Evolutionary conservation across 2,797 vertebrate species (phyloP).

Genomic region (Perodicticus potto): DNA sequence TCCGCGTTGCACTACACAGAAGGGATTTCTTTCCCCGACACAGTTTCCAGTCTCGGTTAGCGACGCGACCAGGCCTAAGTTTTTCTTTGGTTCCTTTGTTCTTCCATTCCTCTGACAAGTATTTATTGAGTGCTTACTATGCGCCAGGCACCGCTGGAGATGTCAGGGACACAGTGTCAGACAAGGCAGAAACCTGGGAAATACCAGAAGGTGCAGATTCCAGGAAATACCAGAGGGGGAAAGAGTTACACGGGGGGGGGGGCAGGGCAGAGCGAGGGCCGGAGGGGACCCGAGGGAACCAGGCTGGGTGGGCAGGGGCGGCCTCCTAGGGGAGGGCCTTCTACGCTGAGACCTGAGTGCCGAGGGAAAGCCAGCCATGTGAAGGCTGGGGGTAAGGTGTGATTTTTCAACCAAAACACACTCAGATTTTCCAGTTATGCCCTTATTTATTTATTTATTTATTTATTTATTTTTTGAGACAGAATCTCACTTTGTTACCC

Average conservation of each 20-base stretch:
- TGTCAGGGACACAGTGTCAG: background rate
- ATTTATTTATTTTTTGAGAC: too few species aligned
- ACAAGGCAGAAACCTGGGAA: slow-evolving; percentile 18
- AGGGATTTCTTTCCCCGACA: slow-evolving; percentile 52
- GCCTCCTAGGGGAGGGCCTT: background rate
- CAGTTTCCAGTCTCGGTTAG: slow-evolving; percentile 5
- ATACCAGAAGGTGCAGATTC: background rate
- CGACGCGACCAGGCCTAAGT: background rate
- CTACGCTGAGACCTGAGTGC: background rate
- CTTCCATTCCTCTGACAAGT: slow-evolving; percentile 34
- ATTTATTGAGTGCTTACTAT: slow-evolving; percentile 21
- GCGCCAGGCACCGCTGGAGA: background rate
- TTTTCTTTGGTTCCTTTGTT: slow-evolving; percentile 31
- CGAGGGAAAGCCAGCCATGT: background rate
- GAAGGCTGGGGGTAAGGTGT: background rate
- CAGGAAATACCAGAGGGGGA: background rate
- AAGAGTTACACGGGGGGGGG: background rate
- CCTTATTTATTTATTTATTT: too few species aligned
- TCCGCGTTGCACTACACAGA: slow-evolving; percentile 62
- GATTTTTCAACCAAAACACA: background rate
- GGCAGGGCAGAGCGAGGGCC: background rate
- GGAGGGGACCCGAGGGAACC: background rate
- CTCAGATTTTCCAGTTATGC: background rate
- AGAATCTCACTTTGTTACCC: too few species aligned
- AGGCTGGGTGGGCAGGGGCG: background rate